A percentile compares a stretch with the other conserved stretches of the same genome.
These are phyloP conservation scores for Platynereis dumerilii DNA, from an alignment of 2,888 invertebrate genomes.

Conservation along the genomic window DNA sequence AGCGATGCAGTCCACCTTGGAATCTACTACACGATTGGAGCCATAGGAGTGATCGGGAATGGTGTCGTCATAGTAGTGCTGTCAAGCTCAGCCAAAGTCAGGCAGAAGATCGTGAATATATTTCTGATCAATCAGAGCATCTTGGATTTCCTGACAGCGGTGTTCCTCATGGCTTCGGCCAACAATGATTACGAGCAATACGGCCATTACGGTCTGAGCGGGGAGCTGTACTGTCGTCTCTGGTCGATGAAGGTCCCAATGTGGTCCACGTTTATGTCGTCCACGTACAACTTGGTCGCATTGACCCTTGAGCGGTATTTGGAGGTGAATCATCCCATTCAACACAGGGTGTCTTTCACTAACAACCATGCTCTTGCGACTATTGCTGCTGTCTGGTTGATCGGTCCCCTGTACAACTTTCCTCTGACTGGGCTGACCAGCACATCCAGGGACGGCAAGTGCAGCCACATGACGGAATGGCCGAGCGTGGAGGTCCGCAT, in stretches of 20 bases:
- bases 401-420: not conserved
- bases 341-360: not conserved
- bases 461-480: not conserved
- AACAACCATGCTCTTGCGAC: not conserved
- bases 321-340: not conserved
- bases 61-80: not conserved
- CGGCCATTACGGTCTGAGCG: too few relatives aligned
- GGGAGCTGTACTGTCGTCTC: not conserved
- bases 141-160: not conserved
- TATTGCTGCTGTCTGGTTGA: not conserved
- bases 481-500: not conserved
- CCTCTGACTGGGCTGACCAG: not conserved
- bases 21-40: not conserved
- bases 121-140: conserved; percentile 1
- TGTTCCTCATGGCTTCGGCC: not conserved
- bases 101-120: not conserved
- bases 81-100: not conserved
- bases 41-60: not conserved
- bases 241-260: not conserved
- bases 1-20: too few relatives aligned
- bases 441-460: not conserved
- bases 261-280: not conserved
- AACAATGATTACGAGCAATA: too few relatives aligned
- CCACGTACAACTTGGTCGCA: conserved; percentile 2
- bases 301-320: not conserved